A percentile compares a stretch with the other conserved stretches of the same genome.
These are phyloP conservation scores for Rhagoletis zephyria DNA, from an alignment of 1,140 invertebrate genomes.

Conservation along the genomic window DNA sequence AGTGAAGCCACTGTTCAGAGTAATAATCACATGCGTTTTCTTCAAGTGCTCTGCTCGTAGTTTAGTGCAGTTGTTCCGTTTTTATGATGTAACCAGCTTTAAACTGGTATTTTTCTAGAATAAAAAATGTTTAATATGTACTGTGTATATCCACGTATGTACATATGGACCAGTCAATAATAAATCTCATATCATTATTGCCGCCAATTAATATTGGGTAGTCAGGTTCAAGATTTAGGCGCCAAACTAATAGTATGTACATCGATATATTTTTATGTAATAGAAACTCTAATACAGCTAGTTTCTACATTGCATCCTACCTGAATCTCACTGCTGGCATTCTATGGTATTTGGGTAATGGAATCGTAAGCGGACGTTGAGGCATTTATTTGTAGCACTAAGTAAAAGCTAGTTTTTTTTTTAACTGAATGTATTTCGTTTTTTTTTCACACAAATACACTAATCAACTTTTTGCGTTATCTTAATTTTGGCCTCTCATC, in stretches of 20 bases:
- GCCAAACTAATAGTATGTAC: neutral
- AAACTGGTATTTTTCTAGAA: neutral
- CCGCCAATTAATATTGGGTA: neutral
- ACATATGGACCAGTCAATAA: neutral
- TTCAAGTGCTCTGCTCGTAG: neutral
- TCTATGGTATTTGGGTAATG: slow-evolving; percentile 21
- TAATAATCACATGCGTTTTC: too few species aligned
- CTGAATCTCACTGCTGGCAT: slow-evolving; percentile 40
- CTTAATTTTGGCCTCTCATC: neutral
- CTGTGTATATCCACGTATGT: neutral
- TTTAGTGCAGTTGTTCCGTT: neutral
- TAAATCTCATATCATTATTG: neutral
- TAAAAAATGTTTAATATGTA: neutral
- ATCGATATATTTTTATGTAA: too few species aligned
- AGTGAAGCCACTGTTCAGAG: too few species aligned
- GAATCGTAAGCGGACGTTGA: neutral
- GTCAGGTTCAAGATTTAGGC: slow-evolving; percentile 1
- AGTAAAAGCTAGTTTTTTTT: neutral
- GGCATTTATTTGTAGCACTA: slow-evolving; percentile 17
- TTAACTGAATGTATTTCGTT: neutral
- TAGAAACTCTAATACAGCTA: neutral
- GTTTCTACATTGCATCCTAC: neutral
- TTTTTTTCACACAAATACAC: neutral
- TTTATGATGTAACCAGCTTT: neutral
- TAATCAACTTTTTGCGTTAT: neutral